Percentiles rank a stretch among this genome's conserved stretches.
These are phyloP conservation scores for Molanna angustata DNA, from an alignment of 2,888 invertebrate species.

Conservation along the genomic window DNA sequence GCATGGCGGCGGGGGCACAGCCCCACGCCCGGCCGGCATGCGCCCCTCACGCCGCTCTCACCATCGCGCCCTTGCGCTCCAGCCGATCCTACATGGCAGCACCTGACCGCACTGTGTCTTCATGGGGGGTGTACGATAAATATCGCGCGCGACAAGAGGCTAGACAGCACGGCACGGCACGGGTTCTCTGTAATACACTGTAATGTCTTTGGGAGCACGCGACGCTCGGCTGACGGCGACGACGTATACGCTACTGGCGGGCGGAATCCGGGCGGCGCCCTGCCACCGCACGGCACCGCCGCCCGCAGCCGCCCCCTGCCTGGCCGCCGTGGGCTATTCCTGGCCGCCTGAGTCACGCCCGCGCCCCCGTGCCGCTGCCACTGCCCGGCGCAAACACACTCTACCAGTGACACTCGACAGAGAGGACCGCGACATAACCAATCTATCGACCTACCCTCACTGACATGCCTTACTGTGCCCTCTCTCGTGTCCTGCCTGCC, in stretches of 20 bases:
- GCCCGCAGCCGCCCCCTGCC: conserved; percentile 1
- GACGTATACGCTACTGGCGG: conserved; percentile 52
- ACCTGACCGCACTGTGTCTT: background rate
- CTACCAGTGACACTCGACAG: too few species aligned
- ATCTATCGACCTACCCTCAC: conserved; percentile 27
- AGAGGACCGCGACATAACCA: conserved; percentile 39
- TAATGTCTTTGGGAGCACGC: conserved; percentile 1
- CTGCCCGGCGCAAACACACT: too few species aligned
- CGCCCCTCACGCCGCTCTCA: conserved; percentile 10
- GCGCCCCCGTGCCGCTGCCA: conserved; percentile 27
- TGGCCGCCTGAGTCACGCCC: conserved; percentile 37
- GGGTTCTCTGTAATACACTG: background rate
- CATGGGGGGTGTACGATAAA: too few species aligned
- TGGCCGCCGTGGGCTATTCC: conserved; percentile 24
- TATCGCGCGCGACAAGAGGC: background rate
- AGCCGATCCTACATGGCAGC: background rate
- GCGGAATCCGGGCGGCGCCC: conserved; percentile 55
- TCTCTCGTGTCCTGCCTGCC: too few species aligned
- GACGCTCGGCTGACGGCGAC: conserved; percentile 39
- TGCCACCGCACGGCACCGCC: conserved; percentile 13
- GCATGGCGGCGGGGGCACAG: conserved; percentile 52
- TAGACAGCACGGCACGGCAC: background rate
- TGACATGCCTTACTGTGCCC: too few species aligned
- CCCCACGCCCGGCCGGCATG: conserved; percentile 34
- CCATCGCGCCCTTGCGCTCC: conserved; percentile 6